phyloP scores from a whole-genome alignment of 1,140 invertebrate genomes.

The Neotoxoptera formosana region DNA sequence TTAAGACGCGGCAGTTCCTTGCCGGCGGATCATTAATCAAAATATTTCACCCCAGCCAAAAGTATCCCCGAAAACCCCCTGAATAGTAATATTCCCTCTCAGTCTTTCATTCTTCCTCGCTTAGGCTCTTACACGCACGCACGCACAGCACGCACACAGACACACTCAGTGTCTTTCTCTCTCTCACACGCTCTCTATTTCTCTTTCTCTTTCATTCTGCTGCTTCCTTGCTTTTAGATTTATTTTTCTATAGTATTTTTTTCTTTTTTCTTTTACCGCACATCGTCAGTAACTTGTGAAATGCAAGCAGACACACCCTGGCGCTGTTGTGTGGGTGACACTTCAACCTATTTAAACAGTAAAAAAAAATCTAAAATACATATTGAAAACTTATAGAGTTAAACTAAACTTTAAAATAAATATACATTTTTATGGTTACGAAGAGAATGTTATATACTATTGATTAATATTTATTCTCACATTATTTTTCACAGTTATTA shows the following conservation, averaged over 20 bases:
- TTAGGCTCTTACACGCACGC: conserved; percentile 44
- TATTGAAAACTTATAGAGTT: not conserved
- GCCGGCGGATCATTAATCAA: conserved; percentile 55
- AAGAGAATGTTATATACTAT: not conserved
- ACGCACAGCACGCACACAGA: not conserved
- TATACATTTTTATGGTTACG: not conserved
- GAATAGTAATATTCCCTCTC: conserved; percentile 57
- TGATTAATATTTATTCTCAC: not conserved
- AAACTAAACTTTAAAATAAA: not conserved
- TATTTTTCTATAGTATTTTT: conserved; percentile 9
- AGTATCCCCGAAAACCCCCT: conserved; percentile 53
- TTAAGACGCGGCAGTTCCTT: conserved; percentile 57
- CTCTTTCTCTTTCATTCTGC: not conserved
- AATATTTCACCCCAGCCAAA: conserved; percentile 57
- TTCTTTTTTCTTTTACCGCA: conserved; percentile 18
- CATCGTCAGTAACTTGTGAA: not conserved
- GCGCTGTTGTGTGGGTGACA: conserved; percentile 3
- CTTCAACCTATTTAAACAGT: not conserved
- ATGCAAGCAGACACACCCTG: conserved; percentile 35
- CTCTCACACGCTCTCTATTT: not conserved
- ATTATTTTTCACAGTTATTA: not conserved
- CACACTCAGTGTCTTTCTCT: not conserved
- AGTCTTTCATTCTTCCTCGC: conserved; percentile 47
- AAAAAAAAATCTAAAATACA: not conserved
- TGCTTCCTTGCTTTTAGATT: conserved; percentile 19